Evolutionary conservation across 2,113 vertebrate genomes (phyloP).

Genomic region (Phaetusa simplex): DNA sequence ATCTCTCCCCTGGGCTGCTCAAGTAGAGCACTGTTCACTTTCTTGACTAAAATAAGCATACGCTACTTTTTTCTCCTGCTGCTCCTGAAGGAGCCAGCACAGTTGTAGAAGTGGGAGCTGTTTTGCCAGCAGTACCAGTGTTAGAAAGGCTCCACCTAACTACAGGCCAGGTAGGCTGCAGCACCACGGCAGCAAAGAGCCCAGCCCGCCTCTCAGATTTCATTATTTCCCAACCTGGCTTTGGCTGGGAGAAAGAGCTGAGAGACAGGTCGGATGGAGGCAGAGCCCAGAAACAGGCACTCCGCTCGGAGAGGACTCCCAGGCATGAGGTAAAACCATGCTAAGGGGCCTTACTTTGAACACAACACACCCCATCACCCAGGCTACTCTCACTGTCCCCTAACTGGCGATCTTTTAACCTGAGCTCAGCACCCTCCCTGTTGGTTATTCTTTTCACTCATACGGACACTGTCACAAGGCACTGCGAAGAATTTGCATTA

Average conservation of each 20-base stretch:
- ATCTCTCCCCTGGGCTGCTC: background rate
- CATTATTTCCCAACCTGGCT: background rate
- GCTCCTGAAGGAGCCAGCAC: background rate
- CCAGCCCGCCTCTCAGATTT: background rate
- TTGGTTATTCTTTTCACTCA: background rate
- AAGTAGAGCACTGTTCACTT: background rate
- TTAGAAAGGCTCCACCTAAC: background rate
- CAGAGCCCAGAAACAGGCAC: background rate
- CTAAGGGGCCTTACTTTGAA: background rate
- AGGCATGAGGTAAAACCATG: background rate
- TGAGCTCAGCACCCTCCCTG: background rate
- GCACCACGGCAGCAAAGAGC: background rate
- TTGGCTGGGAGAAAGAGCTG: background rate
- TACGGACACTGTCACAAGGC: accelerated
- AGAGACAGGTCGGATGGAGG: accelerated
- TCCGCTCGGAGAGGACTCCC: background rate
- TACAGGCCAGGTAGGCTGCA: background rate
- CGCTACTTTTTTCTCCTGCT: background rate
- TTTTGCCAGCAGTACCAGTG: background rate
- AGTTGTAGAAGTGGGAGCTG: background rate
- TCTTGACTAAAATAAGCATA: background rate
- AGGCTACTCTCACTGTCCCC: background rate
- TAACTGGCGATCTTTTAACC: accelerated
- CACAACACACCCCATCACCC: background rate
- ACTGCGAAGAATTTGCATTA: background rate